Evolutionary conservation across 2,888 invertebrate species (phyloP).

Genomic region (Mesochorus sp.): DNA sequence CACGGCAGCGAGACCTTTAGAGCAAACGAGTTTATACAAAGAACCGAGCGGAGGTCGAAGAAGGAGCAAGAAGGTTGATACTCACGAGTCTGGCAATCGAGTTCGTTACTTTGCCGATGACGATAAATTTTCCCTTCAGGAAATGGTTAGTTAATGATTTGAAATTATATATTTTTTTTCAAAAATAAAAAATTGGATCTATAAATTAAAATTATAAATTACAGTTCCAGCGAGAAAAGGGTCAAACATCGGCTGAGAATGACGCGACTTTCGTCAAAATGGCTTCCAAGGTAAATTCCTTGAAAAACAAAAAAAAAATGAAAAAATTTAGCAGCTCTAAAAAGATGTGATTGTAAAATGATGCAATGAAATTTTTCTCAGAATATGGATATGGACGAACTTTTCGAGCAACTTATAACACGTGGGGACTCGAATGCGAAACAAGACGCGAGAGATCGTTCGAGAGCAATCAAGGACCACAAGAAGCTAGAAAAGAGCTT

Average conservation of each 20-base stretch:
- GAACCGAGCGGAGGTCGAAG: constrained; percentile 80
- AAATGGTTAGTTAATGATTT: constrained; percentile 89
- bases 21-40: constrained; percentile 75
- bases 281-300: constrained; percentile 83
- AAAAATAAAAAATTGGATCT: not conserved
- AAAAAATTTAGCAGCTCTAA: constrained; percentile 18
- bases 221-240: constrained; percentile 91
- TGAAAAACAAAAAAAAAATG: not conserved
- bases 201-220: constrained; percentile 69
- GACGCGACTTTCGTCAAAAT: constrained; percentile 91
- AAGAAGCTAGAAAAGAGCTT: constrained; percentile 87
- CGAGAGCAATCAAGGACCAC: constrained; percentile 89
- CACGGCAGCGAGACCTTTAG: constrained; percentile 87
- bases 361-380: constrained; percentile 38
- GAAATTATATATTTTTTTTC: not conserved
- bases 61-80: constrained; percentile 85
- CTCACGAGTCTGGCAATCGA: constrained; percentile 88
- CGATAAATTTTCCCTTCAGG: constrained; percentile 92
- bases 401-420: constrained; percentile 91
- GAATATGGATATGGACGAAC: constrained; percentile 89
- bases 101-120: constrained; percentile 94
- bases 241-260: constrained; percentile 90
- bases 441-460: constrained; percentile 85
- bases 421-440: constrained; percentile 86
- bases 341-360: not conserved